Percentiles rank a stretch among this genome's conserved stretches.
Evolutionary conservation across 2,113 vertebrate genomes (phyloP).

Genomic region (Peromyscus maniculatus): DNA sequence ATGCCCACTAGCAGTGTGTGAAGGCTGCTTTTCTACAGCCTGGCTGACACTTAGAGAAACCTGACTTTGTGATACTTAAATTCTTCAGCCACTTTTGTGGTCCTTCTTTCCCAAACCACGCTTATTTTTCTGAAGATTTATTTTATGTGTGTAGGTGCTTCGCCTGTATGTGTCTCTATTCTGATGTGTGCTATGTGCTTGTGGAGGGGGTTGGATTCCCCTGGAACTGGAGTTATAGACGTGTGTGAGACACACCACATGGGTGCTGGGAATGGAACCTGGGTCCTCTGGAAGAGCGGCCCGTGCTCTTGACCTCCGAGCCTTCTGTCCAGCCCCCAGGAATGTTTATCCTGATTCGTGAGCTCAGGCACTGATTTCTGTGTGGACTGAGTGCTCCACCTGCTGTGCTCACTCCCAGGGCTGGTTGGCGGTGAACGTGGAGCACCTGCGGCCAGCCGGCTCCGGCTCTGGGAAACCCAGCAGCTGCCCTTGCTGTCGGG

Average conservation of each 20-base stretch:
- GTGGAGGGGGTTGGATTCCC: not conserved
- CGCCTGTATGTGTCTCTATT: not conserved
- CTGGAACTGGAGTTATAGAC: not conserved
- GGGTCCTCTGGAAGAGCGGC: not conserved
- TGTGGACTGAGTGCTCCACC: not conserved
- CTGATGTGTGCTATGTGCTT: not conserved
- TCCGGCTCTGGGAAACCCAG: rapidly evolving
- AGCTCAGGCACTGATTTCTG: not conserved
- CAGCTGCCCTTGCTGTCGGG: not conserved
- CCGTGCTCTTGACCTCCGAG: not conserved
- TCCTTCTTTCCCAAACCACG: not conserved
- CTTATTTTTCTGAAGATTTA: not conserved
- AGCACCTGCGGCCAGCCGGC: rapidly evolving
- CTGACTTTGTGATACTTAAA: not conserved
- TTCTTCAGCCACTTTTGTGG: not conserved
- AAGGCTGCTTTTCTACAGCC: not conserved
- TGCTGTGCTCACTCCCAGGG: not conserved
- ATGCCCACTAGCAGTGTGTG: rapidly evolving
- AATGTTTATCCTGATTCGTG: not conserved
- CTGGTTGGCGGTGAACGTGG: not conserved
- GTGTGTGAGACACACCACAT: no score
- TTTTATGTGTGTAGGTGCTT: not conserved
- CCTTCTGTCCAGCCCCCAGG: not conserved
- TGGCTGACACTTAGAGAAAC: not conserved
- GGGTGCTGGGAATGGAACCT: not conserved